A percentile compares a stretch with the other conserved stretches of the same genome.
Evolutionary conservation across 2,888 invertebrate genomes (phyloP).

Genomic region (Idaea biselata): DNA sequence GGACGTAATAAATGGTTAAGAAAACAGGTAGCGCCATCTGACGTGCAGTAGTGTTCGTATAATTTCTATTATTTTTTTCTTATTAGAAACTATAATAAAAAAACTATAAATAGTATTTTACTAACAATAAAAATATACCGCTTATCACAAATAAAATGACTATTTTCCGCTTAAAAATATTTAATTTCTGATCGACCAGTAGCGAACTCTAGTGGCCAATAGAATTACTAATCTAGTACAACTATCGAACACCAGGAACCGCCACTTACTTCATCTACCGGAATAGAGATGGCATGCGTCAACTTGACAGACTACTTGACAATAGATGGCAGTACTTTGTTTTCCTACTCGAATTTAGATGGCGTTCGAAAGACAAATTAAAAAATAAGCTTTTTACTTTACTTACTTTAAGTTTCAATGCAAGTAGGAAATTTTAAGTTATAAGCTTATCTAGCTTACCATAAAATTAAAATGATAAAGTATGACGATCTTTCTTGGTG

Average conservation of each 20-base stretch:
- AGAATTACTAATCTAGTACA: background rate
- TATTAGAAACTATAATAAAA: background rate
- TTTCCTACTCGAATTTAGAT: slow-evolving; percentile 32
- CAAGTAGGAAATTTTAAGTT: no score
- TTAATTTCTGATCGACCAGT: background rate
- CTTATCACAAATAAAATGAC: no score
- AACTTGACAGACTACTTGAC: slow-evolving; percentile 18
- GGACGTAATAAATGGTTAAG: no score
- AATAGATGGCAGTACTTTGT: slow-evolving; percentile 30
- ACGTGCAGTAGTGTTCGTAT: background rate
- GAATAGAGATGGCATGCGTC: background rate
- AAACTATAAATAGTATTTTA: no score
- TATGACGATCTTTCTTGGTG: no score
- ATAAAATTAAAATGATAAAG: no score
- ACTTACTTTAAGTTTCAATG: no score
- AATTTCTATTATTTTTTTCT: background rate
- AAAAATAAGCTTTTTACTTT: no score
- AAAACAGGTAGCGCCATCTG: background rate
- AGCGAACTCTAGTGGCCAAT: background rate
- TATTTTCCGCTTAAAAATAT: no score
- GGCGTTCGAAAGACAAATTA: slow-evolving; percentile 15
- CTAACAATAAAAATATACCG: no score
- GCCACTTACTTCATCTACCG: background rate
- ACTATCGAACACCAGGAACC: background rate
- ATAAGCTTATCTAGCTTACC: no score